Evolutionary conservation across 2,797 vertebrate species (phyloP).

Genomic region (Liasis olivaceus): DNA sequence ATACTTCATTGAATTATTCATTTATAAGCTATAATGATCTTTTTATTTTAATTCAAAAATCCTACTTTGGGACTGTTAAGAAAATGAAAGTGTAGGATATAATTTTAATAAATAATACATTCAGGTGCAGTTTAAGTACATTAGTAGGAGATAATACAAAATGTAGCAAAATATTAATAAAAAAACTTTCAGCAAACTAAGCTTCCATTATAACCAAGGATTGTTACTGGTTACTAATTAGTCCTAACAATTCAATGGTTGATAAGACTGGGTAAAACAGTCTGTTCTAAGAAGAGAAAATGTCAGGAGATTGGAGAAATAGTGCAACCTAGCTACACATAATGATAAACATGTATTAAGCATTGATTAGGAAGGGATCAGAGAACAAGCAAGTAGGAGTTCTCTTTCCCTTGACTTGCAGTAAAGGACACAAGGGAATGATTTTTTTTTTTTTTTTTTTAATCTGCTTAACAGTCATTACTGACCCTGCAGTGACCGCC

Average conservation of each 20-base stretch:
- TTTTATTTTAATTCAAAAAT: too few species aligned
- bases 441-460: too few species aligned
- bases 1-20: too few species aligned
- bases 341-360: not conserved
- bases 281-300: not conserved
- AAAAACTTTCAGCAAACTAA: not conserved
- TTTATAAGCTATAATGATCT: too few species aligned
- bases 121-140: not conserved
- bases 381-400: not conserved
- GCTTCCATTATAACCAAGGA: not conserved
- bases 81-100: not conserved
- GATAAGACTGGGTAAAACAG: not conserved
- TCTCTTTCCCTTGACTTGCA: not conserved
- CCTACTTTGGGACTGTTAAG: not conserved
- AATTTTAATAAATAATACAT: not conserved
- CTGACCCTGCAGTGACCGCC: too few species aligned
- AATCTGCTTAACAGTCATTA: too few species aligned
- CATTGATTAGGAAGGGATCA: not conserved
- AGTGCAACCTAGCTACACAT: not conserved
- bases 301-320: not conserved
- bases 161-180: not conserved
- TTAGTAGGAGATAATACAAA: not conserved
- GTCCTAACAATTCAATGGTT: not conserved
- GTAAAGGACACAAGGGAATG: not conserved
- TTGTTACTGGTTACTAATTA: not conserved